These are phyloP conservation scores for Drosophila mettleri DNA, from an alignment of 2,888 invertebrate genomes.

Conservation along the genomic window DNA sequence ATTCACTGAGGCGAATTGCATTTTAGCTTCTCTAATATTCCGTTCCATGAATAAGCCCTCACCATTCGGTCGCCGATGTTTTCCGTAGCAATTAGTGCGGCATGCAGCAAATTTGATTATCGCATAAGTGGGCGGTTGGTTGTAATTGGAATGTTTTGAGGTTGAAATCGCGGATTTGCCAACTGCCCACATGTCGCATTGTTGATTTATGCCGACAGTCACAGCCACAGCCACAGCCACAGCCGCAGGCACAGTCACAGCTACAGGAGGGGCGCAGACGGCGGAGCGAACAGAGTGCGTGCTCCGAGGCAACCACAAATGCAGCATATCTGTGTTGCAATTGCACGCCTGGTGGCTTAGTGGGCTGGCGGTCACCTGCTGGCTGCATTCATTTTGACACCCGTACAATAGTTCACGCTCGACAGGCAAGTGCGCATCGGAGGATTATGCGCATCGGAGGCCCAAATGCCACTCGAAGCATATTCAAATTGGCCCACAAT, in stretches of 20 bases:
- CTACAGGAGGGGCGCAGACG: not conserved
- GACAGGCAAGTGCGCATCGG: constrained; percentile 15
- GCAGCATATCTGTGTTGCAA: constrained; percentile 13
- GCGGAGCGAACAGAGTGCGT: constrained; percentile 10
- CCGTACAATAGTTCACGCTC: constrained; percentile 36
- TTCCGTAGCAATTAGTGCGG: constrained; percentile 44
- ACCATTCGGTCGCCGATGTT: constrained; percentile 1
- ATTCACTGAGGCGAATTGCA: not conserved
- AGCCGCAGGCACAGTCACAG: not conserved
- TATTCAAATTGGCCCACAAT: constrained; percentile 40
- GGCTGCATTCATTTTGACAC: constrained; percentile 30
- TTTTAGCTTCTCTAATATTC: not conserved
- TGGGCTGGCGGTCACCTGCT: constrained; percentile 17
- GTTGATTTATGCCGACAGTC: constrained; percentile 54
- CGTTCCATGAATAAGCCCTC: not conserved
- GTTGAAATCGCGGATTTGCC: constrained; percentile 42
- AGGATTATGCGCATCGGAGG: constrained; percentile 34
- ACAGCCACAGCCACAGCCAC: constrained; percentile 28
- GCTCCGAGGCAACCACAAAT: constrained; percentile 21
- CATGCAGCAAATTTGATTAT: constrained; percentile 43
- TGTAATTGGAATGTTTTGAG: constrained; percentile 67
- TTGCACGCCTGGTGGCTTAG: constrained; percentile 22
- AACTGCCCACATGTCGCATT: constrained; percentile 62
- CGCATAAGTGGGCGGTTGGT: constrained; percentile 15
- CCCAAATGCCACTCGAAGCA: constrained; percentile 14